Evolutionary conservation across 2,888 invertebrate genomes (phyloP).

Genomic region (Andricus quercusramuli): DNA sequence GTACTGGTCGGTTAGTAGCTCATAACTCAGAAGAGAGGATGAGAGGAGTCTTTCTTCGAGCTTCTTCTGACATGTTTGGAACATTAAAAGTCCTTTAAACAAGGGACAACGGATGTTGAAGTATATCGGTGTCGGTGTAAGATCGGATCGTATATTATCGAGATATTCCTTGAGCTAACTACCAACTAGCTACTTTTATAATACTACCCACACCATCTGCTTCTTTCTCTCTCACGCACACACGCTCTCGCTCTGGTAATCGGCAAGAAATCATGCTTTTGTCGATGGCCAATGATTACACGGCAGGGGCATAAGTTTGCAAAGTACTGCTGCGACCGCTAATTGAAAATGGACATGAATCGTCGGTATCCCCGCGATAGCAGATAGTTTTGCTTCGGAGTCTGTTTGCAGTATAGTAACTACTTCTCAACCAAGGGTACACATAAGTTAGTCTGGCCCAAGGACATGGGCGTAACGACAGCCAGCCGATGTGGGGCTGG

Average conservation of each 20-base stretch:
- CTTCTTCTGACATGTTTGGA: not conserved
- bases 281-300: constrained; percentile 59
- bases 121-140: constrained; percentile 11
- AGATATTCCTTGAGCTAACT: constrained; percentile 19
- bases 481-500: constrained; percentile 6
- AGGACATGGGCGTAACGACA: constrained; percentile 31
- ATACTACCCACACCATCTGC: constrained; percentile 5
- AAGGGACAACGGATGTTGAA: not conserved
- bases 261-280: constrained; percentile 54
- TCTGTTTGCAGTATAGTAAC: constrained; percentile 9
- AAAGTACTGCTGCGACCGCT: constrained; percentile 51
- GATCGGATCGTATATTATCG: constrained; percentile 15
- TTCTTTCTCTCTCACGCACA: not conserved
- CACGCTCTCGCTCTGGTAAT: constrained; percentile 46
- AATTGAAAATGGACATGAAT: constrained; percentile 59
- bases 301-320: constrained; percentile 53
- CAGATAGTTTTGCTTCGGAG: constrained; percentile 23
- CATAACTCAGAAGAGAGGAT: constrained; percentile 3
- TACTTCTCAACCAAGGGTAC: constrained; percentile 27
- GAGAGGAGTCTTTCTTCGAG: not conserved
- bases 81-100: constrained; percentile 10
- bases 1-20: not conserved
- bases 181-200: not conserved
- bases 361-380: constrained; percentile 41
- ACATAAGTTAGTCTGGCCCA: constrained; percentile 22